Percentiles rank a stretch among this genome's conserved stretches.
These are phyloP conservation scores for Charaxes varanes DNA, from an alignment of 1,140 invertebrate species.

Conservation along the genomic window DNA sequence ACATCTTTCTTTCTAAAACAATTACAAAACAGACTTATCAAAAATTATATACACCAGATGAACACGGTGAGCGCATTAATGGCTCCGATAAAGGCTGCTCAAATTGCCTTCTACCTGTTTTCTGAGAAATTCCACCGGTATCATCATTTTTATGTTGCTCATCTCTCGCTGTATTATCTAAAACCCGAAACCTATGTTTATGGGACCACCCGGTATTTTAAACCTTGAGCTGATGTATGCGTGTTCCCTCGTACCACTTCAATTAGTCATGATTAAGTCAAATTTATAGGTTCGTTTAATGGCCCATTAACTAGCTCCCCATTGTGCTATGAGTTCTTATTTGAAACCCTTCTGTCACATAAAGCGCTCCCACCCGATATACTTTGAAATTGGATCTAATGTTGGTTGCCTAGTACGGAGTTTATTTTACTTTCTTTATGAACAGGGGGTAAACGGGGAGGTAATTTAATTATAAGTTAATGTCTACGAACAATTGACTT, in stretches of 20 bases:
- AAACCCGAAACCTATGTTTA: slow-evolving; percentile 33
- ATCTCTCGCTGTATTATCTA: slow-evolving; percentile 47
- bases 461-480: too few species aligned
- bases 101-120: slow-evolving; percentile 21
- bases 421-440: too few species aligned
- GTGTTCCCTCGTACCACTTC: slow-evolving; percentile 45
- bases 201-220: slow-evolving; percentile 54
- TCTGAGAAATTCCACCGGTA: slow-evolving; percentile 30
- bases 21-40: too few species aligned
- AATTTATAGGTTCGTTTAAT: slow-evolving; percentile 68
- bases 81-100: slow-evolving; percentile 23
- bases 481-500: too few species aligned
- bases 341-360: slow-evolving; percentile 43
- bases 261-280: slow-evolving; percentile 69
- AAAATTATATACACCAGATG: too few species aligned
- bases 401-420: too few species aligned
- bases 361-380: slow-evolving; percentile 64
- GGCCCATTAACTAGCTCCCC: slow-evolving; percentile 61
- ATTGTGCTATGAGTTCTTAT: slow-evolving; percentile 57
- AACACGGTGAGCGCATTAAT: slow-evolving; percentile 24
- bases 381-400: slow-evolving; percentile 50
- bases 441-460: too few species aligned
- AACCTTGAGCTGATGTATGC: slow-evolving; percentile 34
- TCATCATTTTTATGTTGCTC: slow-evolving; percentile 52
- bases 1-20: too few species aligned